A percentile compares a stretch with the other conserved stretches of the same genome.
Evolutionary conservation across 2,888 invertebrate genomes (phyloP).

Genomic region (Biston stratarius): DNA sequence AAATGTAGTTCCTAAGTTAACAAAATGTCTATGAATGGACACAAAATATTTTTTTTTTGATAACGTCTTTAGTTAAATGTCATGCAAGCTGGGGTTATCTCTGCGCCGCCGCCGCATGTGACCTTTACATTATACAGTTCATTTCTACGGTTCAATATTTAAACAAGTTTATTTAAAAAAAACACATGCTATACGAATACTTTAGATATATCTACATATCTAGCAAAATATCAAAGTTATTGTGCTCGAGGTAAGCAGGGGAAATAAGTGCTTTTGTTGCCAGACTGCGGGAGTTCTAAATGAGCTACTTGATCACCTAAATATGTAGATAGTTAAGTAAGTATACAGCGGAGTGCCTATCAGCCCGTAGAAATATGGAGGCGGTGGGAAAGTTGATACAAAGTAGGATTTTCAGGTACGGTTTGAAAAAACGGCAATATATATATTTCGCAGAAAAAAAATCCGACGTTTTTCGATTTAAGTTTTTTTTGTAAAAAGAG

Average conservation of each 20-base stretch:
- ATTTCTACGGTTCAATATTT: constrained; percentile 22
- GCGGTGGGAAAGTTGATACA: constrained; percentile 80
- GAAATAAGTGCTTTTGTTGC: constrained; percentile 36
- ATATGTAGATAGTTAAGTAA: constrained; percentile 68
- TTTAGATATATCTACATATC: constrained; percentile 11
- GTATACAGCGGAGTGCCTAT: constrained; percentile 65
- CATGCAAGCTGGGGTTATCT: constrained; percentile 32
- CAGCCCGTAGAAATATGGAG: constrained; percentile 78
- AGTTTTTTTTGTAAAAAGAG: neutral
- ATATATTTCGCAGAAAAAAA: constrained; percentile 4
- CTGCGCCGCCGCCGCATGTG: constrained; percentile 10
- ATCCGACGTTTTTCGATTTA: too few species aligned
- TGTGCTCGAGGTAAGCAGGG: constrained; percentile 11
- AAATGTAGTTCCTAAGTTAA: neutral
- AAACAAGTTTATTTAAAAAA: constrained; percentile 24
- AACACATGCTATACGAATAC: constrained; percentile 27
- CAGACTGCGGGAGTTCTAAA: constrained; percentile 34
- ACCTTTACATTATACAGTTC: constrained; percentile 34
- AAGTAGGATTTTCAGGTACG: constrained; percentile 81
- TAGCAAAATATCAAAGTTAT: constrained; percentile 12
- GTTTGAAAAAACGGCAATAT: constrained; percentile 57
- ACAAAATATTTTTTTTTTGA: constrained; percentile 18
- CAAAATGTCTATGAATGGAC: constrained; percentile 12
- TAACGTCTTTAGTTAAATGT: constrained; percentile 20
- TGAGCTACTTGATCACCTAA: constrained; percentile 60